Evolutionary conservation across 2,888 invertebrate genomes (phyloP).

Genomic region (Malacosoma neustria): DNA sequence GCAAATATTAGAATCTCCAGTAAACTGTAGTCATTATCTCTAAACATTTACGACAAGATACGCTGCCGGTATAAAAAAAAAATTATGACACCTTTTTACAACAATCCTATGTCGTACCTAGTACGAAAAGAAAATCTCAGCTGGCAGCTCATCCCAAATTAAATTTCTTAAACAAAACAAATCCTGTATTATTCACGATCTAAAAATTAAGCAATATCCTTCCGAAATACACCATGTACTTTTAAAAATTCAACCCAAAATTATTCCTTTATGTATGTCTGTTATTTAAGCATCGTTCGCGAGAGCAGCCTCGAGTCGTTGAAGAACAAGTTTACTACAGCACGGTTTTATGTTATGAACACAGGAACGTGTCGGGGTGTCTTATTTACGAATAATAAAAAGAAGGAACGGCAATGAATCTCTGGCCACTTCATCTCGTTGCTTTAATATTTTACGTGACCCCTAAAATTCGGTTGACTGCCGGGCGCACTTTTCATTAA

Average conservation of each 20-base stretch:
- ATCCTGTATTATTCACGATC: not conserved
- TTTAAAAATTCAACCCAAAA: not conserved
- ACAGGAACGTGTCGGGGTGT: slow-evolving; percentile 50
- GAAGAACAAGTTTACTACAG: slow-evolving; percentile 52
- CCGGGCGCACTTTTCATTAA: slow-evolving; percentile 69
- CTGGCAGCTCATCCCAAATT: no score
- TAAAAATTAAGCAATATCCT: not conserved
- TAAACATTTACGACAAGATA: no score
- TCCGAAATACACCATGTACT: not conserved
- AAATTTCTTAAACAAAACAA: no score
- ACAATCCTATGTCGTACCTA: no score
- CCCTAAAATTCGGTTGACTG: slow-evolving; percentile 60
- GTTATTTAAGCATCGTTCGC: slow-evolving; percentile 44
- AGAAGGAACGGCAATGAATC: slow-evolving; percentile 70
- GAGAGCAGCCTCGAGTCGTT: slow-evolving; percentile 36
- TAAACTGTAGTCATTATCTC: no score
- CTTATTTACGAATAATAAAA: slow-evolving; percentile 74
- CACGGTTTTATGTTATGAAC: slow-evolving; percentile 66
- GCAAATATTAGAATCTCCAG: no score
- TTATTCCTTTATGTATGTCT: slow-evolving; percentile 2
- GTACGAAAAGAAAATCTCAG: no score
- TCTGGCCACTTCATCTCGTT: slow-evolving; percentile 70
- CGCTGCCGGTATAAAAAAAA: no score
- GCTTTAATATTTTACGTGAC: slow-evolving; percentile 75
- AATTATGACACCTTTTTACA: no score